Evolutionary conservation across 2,888 invertebrate genomes (phyloP), one percentile per base, ranked within the genome.

Genomic region (Polyommatus iphigenia): DNA sequence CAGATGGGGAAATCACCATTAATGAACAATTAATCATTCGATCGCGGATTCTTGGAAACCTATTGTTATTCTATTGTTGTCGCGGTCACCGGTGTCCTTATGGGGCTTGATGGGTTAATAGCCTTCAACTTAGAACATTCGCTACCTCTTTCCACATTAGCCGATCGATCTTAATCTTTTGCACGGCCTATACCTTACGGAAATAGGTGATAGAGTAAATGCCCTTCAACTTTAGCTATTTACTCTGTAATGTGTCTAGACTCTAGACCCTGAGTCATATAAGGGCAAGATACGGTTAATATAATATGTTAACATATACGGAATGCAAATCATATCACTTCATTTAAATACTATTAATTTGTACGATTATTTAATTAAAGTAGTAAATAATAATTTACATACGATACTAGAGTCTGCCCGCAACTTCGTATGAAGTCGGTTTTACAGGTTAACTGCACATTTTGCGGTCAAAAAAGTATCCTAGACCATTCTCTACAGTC

Each of bases 251-350:
- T 41, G 20, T 67, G 41, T 36, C 41, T 72, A 72, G 36, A 41
- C 71, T 32, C 36, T 71, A 71, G 41, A 41, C 72, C 72, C 72
- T 72, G 72, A 72, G 72, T 72, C 72, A 72, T 67, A 32, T 67
- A 67, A 32, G 29, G 72, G n/a, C 41, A 36, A 32, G 20, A n/a
- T 72, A 67, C 67, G n/a, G 72, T 41, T 20, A 41, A 41, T 72
- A 20, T n/a, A 18, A 41, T 71, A 71, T 71, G 41, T n/a, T 41
- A 36, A 71, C 20, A 1, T 71, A 71, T 71, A 71, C 71, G 29
- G 57, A 24, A 71, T 41, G 71, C 36, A 41, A 71, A 41, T 71
- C 18, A 71, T 71, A 20, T n/a, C 71, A n/a, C n/a, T 71, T 71
- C 6, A 67, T 29, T 67, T 29, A 0, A 29, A 67, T 67, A 67